Conservation (phyloP, 1,140 invertebrate species). For the Hylyphantes graminicola region DNA sequence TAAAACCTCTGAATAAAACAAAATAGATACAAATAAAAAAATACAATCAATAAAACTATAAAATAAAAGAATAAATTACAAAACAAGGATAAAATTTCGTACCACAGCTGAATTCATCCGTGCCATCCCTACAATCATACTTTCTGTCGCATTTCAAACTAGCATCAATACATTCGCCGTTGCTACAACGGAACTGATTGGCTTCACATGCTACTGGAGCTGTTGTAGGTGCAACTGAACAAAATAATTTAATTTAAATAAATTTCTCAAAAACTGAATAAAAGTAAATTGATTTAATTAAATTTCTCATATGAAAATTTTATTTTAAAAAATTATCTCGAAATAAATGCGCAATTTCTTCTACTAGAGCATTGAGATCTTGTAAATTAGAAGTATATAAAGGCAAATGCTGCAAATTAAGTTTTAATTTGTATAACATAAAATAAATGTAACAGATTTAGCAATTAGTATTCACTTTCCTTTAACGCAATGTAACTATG, state of each 20-base stretch:
- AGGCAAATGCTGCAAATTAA: too few species aligned
- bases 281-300: slow-evolving; percentile 7
- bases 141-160: slow-evolving; percentile 65
- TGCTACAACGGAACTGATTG: slow-evolving; percentile 69
- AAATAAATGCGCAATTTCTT: too few species aligned
- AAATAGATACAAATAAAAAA: neutral
- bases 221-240: neutral
- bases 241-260: neutral
- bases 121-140: slow-evolving; percentile 86
- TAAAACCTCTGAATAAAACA: neutral
- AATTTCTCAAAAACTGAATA: neutral
- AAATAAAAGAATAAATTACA: neutral
- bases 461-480: too few species aligned
- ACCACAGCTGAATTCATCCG: slow-evolving; percentile 76
- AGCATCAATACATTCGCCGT: slow-evolving; percentile 66
- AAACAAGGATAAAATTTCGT: slow-evolving; percentile 23
- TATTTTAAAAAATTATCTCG: too few species aligned
- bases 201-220: slow-evolving; percentile 61
- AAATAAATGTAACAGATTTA: too few species aligned
- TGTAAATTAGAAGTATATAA: too few species aligned
- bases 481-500: too few species aligned
- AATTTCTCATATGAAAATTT: neutral
- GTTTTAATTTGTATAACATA: too few species aligned
- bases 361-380: too few species aligned
- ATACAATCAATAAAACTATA: too few species aligned